Evolutionary conservation across 2,113 vertebrate species (phyloP).

Genomic region (Equus quagga): DNA sequence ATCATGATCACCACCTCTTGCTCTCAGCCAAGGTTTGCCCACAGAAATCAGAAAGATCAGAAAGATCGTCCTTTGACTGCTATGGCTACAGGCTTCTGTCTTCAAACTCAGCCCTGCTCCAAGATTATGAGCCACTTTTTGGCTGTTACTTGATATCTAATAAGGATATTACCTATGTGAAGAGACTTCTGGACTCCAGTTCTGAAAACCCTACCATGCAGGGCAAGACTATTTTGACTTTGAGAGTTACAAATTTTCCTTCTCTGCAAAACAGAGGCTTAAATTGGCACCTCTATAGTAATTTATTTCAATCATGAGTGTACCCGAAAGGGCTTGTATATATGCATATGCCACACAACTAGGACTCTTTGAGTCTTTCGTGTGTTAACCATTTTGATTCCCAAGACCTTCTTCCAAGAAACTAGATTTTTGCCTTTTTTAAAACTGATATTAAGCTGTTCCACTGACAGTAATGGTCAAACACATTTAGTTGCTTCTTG

Average conservation of each 20-base stretch:
- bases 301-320: background rate
- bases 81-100: background rate
- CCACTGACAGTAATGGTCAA: slow-evolving; percentile 27
- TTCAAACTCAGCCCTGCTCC: background rate
- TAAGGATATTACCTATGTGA: background rate
- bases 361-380: background rate
- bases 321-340: background rate
- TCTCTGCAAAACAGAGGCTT: slow-evolving; percentile 12
- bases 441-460: slow-evolving; percentile 4
- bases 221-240: background rate
- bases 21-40: background rate
- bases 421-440: slow-evolving; percentile 17
- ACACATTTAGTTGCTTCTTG: background rate
- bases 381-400: slow-evolving; percentile 24
- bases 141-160: background rate
- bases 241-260: background rate
- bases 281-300: background rate
- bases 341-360: background rate
- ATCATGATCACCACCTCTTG: background rate
- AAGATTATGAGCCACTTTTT: background rate
- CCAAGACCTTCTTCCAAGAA: background rate
- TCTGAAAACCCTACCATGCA: background rate
- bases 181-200: background rate
- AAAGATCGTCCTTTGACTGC: background rate
- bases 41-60: background rate